These are phyloP conservation scores for Eumerus sabulonum DNA, from an alignment of 2,888 invertebrate genomes.

Conservation along the genomic window DNA sequence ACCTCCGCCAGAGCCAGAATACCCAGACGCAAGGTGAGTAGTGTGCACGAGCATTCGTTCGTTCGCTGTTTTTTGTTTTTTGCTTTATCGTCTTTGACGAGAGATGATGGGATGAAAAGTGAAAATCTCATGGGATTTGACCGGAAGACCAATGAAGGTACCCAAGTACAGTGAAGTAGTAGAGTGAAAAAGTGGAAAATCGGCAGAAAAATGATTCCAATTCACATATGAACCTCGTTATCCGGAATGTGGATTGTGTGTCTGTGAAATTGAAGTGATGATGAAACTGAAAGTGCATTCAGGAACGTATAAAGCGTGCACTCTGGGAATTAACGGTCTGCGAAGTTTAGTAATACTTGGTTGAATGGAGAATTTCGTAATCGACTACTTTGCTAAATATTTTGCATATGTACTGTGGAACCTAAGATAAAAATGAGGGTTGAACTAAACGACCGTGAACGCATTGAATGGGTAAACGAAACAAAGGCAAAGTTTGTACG, in stretches of 20 bases:
- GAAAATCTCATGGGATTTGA: conserved; percentile 38
- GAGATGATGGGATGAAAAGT: conserved; percentile 29
- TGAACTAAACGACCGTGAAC: conserved; percentile 58
- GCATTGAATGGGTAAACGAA: conserved; percentile 1
- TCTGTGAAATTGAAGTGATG: not conserved
- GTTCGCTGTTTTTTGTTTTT: conserved; percentile 1
- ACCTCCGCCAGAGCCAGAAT: conserved; percentile 91
- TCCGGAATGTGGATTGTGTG: conserved; percentile 18
- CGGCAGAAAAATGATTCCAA: conserved; percentile 43
- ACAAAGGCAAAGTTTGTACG: too few relatives aligned
- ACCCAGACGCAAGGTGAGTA: conserved; percentile 83
- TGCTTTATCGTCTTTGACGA: conserved; percentile 4
- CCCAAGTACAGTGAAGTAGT: too few relatives aligned
- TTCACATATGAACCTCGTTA: too few relatives aligned
- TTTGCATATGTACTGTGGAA: not conserved
- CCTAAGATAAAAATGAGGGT: conserved; percentile 9
- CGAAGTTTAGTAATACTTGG: conserved; percentile 47
- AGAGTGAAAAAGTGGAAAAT: conserved; percentile 9
- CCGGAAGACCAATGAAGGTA: too few relatives aligned
- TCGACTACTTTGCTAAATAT: not conserved
- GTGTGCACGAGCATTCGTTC: too few relatives aligned
- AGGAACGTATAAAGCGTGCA: not conserved
- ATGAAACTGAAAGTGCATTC: conserved; percentile 54
- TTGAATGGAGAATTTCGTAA: too few relatives aligned
- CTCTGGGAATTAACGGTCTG: conserved; percentile 48